Percentiles rank a stretch among this genome's conserved stretches.
Evolutionary conservation across 2,888 invertebrate species (phyloP).

Genomic region (Callinectes sapidus): DNA sequence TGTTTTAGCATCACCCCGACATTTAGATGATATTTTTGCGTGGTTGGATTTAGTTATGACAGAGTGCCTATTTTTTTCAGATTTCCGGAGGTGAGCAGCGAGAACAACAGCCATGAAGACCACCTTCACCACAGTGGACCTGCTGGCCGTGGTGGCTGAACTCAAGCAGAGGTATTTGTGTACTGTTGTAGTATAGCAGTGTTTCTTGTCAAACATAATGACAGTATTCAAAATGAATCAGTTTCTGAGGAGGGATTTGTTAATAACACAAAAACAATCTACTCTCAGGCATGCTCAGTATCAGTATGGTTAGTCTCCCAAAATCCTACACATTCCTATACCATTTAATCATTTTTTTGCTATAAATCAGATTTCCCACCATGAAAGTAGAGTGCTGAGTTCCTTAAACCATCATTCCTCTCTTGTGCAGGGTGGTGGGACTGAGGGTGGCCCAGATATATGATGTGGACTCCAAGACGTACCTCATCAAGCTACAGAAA

Average conservation of each 20-base stretch:
- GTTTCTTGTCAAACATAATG: not conserved
- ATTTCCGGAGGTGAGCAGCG: constrained; percentile 4
- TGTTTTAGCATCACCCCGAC: not conserved
- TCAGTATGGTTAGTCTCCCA: not conserved
- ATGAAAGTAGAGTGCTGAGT: too few relatives aligned
- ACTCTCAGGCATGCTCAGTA: not conserved
- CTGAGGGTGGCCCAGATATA: constrained; percentile 98
- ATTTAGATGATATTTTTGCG: not conserved
- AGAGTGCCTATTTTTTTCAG: not conserved
- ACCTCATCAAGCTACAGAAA: constrained; percentile 83
- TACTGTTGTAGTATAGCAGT: not conserved
- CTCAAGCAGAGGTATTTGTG: constrained; percentile 83
- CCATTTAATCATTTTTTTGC: not conserved
- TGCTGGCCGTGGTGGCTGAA: constrained; percentile 91
- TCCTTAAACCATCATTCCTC: not conserved
- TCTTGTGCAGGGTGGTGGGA: constrained; percentile 84
- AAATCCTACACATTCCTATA: not conserved
- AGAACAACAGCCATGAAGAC: constrained; percentile 85
- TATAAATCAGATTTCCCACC: too few relatives aligned
- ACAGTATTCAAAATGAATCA: not conserved
- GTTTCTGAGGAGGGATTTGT: too few relatives aligned
- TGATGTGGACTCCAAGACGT: constrained; percentile 97
- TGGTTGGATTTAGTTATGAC: not conserved
- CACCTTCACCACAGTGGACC: constrained; percentile 93
- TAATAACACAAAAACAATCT: too few relatives aligned